Conservation (phyloP, 2,888 invertebrate species). For the Synergus gifuensis region DNA sequence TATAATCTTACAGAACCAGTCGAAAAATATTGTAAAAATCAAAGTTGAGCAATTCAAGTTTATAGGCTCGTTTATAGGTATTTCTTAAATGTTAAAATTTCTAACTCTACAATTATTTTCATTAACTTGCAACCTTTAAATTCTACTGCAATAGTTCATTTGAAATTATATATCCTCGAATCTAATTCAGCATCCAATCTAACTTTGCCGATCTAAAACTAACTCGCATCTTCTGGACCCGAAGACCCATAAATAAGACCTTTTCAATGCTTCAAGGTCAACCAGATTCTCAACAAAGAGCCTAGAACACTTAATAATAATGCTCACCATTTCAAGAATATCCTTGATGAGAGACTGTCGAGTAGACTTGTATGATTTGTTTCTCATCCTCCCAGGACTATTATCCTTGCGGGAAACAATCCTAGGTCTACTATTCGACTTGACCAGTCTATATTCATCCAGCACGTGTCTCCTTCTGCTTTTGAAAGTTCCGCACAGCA, state of each 20-base stretch:
- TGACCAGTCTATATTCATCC: constrained; percentile 71
- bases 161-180: not conserved
- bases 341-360: constrained; percentile 62
- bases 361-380: constrained; percentile 54
- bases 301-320: not conserved
- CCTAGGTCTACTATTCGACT: constrained; percentile 64
- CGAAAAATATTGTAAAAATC: not conserved
- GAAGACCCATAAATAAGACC: constrained; percentile 1
- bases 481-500: constrained; percentile 73
- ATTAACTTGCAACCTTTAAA: no score
- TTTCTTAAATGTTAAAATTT: no score
- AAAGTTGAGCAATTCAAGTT: no score
- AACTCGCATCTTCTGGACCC: not conserved
- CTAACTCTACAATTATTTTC: not conserved
- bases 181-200: constrained; percentile 7
- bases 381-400: constrained; percentile 59
- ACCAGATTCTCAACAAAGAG: not conserved
- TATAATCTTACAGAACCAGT: not conserved
- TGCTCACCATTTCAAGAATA: constrained; percentile 68
- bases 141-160: not conserved
- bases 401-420: constrained; percentile 62
- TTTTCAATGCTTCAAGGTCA: not conserved
- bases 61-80: no score
- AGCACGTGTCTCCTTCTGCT: constrained; percentile 65
- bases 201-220: not conserved